These are phyloP conservation scores for Oceanites oceanicus DNA, from an alignment of 2,113 vertebrate species.

Conservation along the genomic window DNA sequence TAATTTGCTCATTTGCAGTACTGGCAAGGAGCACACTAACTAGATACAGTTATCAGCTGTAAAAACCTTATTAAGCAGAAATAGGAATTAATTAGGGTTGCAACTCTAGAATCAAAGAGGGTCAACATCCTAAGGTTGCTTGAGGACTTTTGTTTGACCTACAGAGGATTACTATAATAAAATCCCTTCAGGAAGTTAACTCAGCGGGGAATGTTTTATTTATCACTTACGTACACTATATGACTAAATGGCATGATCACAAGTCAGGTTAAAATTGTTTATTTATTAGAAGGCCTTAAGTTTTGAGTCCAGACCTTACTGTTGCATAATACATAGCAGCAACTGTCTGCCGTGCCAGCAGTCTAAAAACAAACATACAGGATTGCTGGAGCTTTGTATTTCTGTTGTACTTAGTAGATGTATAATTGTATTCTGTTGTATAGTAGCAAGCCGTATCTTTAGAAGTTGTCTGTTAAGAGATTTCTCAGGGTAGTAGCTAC, in stretches of 20 bases:
- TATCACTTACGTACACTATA: not conserved
- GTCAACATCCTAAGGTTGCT: not conserved
- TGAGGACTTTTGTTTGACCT: not conserved
- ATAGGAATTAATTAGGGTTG: not conserved
- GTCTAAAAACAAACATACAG: not conserved
- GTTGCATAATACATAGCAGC: not conserved
- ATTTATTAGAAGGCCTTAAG: not conserved
- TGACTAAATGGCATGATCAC: not conserved
- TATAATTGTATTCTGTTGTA: too few species aligned
- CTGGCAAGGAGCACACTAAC: not conserved
- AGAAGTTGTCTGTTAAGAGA: not conserved
- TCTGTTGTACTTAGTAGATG: not conserved
- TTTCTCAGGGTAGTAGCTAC: not conserved
- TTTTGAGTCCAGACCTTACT: not conserved
- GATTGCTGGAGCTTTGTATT: not conserved
- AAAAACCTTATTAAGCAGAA: slow-evolving; percentile 21
- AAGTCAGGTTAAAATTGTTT: not conserved
- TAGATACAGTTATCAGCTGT: not conserved
- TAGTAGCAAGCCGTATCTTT: not conserved
- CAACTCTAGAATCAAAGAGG: not conserved
- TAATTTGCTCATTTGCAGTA: slow-evolving; percentile 42
- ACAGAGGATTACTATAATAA: not conserved
- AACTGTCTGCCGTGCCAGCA: not conserved
- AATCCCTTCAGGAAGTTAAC: not conserved
- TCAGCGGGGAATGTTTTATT: not conserved